These are phyloP conservation scores for Cryptus armator DNA, from an alignment of 2,888 invertebrate species.

Conservation along the genomic window DNA sequence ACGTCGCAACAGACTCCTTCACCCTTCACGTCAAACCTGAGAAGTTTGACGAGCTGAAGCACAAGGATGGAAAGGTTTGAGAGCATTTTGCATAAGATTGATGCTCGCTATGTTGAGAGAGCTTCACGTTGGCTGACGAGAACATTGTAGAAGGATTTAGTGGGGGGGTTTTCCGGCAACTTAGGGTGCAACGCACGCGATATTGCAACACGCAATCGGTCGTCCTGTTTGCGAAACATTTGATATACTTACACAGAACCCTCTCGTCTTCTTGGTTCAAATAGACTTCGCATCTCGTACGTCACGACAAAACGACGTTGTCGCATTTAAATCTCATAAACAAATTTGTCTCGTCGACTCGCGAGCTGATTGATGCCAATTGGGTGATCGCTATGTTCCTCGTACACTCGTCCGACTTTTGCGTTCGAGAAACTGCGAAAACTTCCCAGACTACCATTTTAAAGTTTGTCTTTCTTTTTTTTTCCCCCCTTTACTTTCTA, in stretches of 20 bases:
- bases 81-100: conserved; percentile 31
- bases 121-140: neutral
- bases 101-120: neutral
- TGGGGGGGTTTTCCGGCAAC: neutral
- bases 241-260: conserved; percentile 63
- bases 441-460: conserved; percentile 9
- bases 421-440: conserved; percentile 19
- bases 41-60: conserved; percentile 76
- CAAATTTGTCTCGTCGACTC: conserved; percentile 74
- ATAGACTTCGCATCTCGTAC: conserved; percentile 36
- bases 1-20: conserved; percentile 89
- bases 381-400: conserved; percentile 63
- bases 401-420: conserved; percentile 8
- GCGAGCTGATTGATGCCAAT: conserved; percentile 79
- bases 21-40: conserved; percentile 87
- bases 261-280: conserved; percentile 17
- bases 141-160: conserved; percentile 16
- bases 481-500: neutral
- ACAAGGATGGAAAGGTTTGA: conserved; percentile 80
- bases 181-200: conserved; percentile 59
- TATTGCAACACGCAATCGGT: conserved; percentile 61
- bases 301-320: conserved; percentile 52
- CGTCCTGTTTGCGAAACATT: conserved; percentile 53
- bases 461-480: conserved; percentile 2
- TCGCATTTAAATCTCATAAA: conserved; percentile 76